These are phyloP conservation scores for Epinotia bilunana DNA, from an alignment of 2,888 invertebrate genomes.

Conservation along the genomic window DNA sequence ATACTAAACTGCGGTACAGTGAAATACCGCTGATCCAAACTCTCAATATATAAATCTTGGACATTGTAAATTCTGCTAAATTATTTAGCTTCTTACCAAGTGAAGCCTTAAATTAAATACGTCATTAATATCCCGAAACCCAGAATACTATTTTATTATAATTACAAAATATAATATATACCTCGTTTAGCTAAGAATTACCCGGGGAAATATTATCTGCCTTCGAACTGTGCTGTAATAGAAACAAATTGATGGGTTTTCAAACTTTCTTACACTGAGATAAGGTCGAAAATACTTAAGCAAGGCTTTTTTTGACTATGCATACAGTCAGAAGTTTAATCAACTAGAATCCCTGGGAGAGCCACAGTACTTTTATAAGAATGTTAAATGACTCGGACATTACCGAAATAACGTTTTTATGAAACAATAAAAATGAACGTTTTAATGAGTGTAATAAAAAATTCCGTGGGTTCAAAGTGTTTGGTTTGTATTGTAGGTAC, in stretches of 20 bases:
- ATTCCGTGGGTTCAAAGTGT: background rate
- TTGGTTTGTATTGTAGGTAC: background rate
- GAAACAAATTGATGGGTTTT: background rate
- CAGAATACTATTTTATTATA: conserved; percentile 23
- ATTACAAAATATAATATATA: conserved; percentile 3
- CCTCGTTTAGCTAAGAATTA: conserved; percentile 27
- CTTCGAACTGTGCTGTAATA: conserved; percentile 25
- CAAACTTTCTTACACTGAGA: background rate
- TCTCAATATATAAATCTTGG: background rate
- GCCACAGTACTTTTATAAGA: conserved; percentile 23
- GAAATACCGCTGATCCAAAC: too few species aligned
- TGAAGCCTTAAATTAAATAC: conserved; percentile 30
- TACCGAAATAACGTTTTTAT: conserved; percentile 19
- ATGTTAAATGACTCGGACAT: conserved; percentile 28
- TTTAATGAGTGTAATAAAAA: conserved; percentile 10
- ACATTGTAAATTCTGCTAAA: background rate
- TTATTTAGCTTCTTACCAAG: background rate
- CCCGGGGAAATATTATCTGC: conserved; percentile 31
- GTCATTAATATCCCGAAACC: conserved; percentile 49
- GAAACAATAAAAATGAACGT: background rate
- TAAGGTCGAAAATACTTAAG: background rate
- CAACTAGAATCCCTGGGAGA: conserved; percentile 26
- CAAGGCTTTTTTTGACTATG: background rate
- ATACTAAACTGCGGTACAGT: too few species aligned
- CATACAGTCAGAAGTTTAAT: conserved; percentile 26